These are phyloP conservation scores for Podarcis raffonei DNA, from an alignment of 2,113 vertebrate genomes.

Conservation along the genomic window DNA sequence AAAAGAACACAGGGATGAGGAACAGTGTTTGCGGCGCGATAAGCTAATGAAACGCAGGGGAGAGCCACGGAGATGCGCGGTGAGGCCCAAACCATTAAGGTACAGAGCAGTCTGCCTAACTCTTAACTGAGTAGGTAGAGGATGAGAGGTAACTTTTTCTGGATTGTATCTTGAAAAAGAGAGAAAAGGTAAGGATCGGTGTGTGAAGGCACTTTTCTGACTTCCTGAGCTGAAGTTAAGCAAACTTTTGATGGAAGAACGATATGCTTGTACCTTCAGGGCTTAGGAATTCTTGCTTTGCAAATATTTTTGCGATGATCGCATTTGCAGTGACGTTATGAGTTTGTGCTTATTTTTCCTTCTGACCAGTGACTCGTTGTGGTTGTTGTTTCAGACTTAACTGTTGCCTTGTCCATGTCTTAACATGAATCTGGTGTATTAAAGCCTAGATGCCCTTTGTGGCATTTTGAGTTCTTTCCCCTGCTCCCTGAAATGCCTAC, in stretches of 20 bases:
- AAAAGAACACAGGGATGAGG: slow-evolving; percentile 57
- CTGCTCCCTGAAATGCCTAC: too few relatives aligned
- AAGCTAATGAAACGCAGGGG: slow-evolving; percentile 66
- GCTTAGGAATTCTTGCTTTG: neutral
- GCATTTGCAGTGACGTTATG: neutral
- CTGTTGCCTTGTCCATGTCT: neutral
- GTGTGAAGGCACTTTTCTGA: neutral
- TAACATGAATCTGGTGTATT: neutral
- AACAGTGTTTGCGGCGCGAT: slow-evolving; percentile 59
- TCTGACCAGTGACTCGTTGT: neutral
- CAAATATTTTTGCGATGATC: neutral
- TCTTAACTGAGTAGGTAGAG: neutral
- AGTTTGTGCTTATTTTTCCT: neutral
- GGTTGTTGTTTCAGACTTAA: neutral
- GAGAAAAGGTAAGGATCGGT: neutral
- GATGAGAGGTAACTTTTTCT: neutral
- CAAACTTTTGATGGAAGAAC: neutral
- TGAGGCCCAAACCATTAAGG: slow-evolving; percentile 21
- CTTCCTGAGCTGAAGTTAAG: neutral
- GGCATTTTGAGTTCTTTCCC: neutral
- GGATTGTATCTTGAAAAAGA: neutral
- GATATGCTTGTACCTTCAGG: neutral
- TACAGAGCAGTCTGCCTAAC: neutral
- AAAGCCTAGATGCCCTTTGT: neutral
- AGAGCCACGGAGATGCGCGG: slow-evolving; percentile 5